Evolutionary conservation across 2,113 vertebrate species (phyloP), one percentile per base, ranked within the genome.

Genomic region (Blennius ocellaris): DNA sequence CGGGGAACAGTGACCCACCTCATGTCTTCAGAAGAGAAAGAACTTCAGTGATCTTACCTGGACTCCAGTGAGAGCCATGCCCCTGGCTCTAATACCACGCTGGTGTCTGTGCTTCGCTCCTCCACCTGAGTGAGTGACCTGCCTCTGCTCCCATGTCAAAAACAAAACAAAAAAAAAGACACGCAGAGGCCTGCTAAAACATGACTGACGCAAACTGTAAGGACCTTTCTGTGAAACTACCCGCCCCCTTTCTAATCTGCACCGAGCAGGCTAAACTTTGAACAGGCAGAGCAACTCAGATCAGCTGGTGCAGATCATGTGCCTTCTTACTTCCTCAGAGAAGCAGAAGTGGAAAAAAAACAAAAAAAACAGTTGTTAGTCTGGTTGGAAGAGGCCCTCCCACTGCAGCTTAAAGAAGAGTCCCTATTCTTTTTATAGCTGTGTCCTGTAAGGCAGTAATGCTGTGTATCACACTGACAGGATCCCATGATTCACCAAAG

Each of bases 341-440:
- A 93, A 92, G 85, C 81, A 93, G 93, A 91, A 94, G 93, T 91
- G 89, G 84, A 86, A n/a, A n/a, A n/a, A n/a, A n/a, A n/a, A n/a
- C n/a, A n/a, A 30, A 30, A 30, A 30, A 81, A 72, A 64, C 44
- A 73, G 79, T 82, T 88, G 88, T 86, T 90, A 15, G 76, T 70
- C 85, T 69, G 72, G 86, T 84, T 91, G 6, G 64, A 77, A 76
- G 58, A 9, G 73, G 54, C 70, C 85, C 81, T 85, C 86, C 82
- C 77, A 56, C 62, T 43, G 8, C 11, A 7, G 56, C 67, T 61
- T 54, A 47, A 30, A 30, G 21, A 10, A 73, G 16, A 55, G 40
- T 70, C 52, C 41, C 12, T 63, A 58, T 39, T 52, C 66, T 83
- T 81, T 82, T 68, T 55, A 83, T 79, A 87, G 49, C 41, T 12